These are phyloP conservation scores for Venustaconcha ellipsiformis DNA, from an alignment of 1,140 invertebrate species.

Conservation along the genomic window DNA sequence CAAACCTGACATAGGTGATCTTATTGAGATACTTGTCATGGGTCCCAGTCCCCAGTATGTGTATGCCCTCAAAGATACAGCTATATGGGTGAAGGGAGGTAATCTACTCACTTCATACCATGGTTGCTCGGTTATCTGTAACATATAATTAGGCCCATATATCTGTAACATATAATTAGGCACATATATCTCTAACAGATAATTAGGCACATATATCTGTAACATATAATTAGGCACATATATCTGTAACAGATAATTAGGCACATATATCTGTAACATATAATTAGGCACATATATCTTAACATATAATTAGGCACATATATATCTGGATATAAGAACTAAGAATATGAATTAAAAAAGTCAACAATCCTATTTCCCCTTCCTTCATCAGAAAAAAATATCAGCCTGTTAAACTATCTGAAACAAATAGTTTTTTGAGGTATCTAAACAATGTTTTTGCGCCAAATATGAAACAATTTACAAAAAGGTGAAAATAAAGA, in stretches of 20 bases:
- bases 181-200: neutral
- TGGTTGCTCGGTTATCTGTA: constrained; percentile 8
- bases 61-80: constrained; percentile 17
- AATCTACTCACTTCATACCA: constrained; percentile 19
- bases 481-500: too few relatives aligned
- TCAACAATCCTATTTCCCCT: too few relatives aligned
- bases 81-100: constrained; percentile 13
- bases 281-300: neutral
- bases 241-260: neutral
- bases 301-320: neutral
- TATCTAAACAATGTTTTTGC: too few relatives aligned
- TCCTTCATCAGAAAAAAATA: too few relatives aligned
- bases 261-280: neutral
- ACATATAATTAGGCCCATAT: neutral
- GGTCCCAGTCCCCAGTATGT: constrained; percentile 28
- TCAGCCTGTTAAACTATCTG: too few relatives aligned
- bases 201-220: neutral
- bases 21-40: constrained; percentile 8
- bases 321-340: neutral
- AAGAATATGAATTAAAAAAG: too few relatives aligned
- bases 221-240: neutral
- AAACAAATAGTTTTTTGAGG: too few relatives aligned
- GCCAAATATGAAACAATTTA: too few relatives aligned
- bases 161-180: neutral
- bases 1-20: constrained; percentile 30